Evolutionary conservation across 2,113 vertebrate genomes (phyloP).

Genomic region (Platycercus adscitus): DNA sequence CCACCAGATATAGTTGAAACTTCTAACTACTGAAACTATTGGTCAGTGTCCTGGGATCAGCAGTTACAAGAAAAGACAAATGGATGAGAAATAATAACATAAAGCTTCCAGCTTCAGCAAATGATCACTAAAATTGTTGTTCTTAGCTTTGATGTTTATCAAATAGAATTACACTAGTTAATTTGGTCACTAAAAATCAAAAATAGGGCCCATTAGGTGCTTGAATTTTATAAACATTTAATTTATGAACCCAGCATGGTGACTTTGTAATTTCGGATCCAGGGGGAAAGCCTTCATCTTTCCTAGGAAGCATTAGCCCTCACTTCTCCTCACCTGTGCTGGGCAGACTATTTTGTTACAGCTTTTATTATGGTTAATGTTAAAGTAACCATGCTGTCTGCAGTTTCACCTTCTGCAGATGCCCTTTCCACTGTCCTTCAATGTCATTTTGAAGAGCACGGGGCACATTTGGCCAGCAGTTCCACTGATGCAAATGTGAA

Average conservation of each 20-base stretch:
- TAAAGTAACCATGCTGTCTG: not conserved
- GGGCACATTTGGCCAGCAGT: not conserved
- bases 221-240: not conserved
- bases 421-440: not conserved
- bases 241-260: not conserved
- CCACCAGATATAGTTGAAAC: not conserved
- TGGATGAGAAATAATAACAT: not conserved
- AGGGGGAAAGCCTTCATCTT: not conserved
- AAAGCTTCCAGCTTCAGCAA: not conserved
- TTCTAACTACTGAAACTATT: not conserved
- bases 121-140: not conserved
- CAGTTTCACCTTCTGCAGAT: not conserved
- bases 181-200: not conserved
- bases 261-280: not conserved
- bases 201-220: not conserved
- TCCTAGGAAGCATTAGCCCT: not conserved
- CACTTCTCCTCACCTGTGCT: not conserved
- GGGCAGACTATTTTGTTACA: not conserved
- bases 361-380: not conserved
- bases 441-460: not conserved
- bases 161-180: not conserved
- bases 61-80: not conserved
- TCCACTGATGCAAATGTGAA: not conserved
- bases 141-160: not conserved
- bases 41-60: not conserved